Evolutionary conservation across 2,888 invertebrate species (phyloP).

Genomic region (Latheticus oryzae): DNA sequence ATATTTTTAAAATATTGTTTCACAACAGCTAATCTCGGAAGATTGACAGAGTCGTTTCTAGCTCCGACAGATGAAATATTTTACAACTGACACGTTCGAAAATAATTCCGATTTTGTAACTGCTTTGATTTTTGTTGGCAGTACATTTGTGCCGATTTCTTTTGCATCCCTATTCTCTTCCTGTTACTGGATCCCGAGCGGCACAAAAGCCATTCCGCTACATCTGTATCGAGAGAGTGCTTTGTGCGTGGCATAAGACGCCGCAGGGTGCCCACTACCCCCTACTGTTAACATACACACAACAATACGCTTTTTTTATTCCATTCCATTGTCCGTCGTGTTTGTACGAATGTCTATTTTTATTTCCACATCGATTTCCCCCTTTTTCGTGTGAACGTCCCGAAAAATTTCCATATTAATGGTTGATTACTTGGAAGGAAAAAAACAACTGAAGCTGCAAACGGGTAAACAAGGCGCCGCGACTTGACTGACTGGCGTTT

Average conservation of each 20-base stretch:
- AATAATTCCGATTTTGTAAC: too few species aligned
- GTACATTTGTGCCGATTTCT: too few species aligned
- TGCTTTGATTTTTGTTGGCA: too few species aligned
- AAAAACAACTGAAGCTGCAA: conserved; percentile 11
- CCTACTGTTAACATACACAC: conserved; percentile 55
- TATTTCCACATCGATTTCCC: conserved; percentile 48
- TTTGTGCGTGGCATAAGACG: conserved; percentile 57
- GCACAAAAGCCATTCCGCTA: conserved; percentile 56
- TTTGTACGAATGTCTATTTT: conserved; percentile 54
- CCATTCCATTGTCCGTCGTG: conserved; percentile 53
- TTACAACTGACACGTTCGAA: too few species aligned
- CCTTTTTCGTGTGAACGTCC: conserved; percentile 46
- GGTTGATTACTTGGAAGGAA: conserved; percentile 11
- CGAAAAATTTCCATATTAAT: conserved; percentile 5
- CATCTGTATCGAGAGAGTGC: conserved; percentile 58
- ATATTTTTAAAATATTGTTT: too few species aligned
- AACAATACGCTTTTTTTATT: conserved; percentile 56
- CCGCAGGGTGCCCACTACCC: conserved; percentile 56
- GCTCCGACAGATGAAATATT: too few species aligned
- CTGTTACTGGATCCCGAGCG: conserved; percentile 49
- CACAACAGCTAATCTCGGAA: too few species aligned
- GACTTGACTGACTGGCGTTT: conserved; percentile 20
- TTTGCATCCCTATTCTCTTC: too few species aligned
- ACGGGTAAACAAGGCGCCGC: conserved; percentile 24
- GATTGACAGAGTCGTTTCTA: too few species aligned